A percentile compares a stretch with the other conserved stretches of the same genome.
These are phyloP conservation scores for Cyphomyrus plagiostoma DNA, from an alignment of 2,113 vertebrate species.

Conservation along the genomic window DNA sequence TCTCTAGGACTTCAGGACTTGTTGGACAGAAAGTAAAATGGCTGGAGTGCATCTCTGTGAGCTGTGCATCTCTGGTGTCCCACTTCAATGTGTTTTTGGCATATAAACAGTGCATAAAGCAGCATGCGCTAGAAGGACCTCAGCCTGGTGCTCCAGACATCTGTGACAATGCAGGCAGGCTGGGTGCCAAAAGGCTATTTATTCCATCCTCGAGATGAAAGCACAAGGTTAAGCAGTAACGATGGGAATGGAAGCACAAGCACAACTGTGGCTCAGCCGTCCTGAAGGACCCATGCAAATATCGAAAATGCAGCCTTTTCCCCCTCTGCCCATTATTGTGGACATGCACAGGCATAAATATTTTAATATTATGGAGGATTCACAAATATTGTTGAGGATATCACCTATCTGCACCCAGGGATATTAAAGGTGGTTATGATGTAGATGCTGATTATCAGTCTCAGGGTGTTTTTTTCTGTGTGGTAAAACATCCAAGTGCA, in stretches of 20 bases:
- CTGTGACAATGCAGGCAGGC: background rate
- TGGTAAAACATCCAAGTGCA: background rate
- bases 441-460: background rate
- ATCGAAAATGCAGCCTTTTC: background rate
- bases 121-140: background rate
- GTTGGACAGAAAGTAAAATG: background rate
- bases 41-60: background rate
- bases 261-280: background rate
- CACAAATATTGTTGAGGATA: background rate
- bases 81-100: slow-evolving; percentile 10
- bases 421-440: background rate
- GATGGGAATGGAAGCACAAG: background rate
- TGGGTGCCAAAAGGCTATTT: slow-evolving; percentile 10
- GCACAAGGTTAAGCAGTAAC: background rate
- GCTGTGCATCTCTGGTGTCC: background rate
- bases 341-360: background rate
- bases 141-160: background rate
- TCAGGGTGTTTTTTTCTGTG: background rate
- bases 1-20: background rate
- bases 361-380: background rate
- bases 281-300: background rate
- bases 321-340: background rate
- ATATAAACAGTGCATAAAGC: slow-evolving; percentile 7
- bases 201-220: background rate
- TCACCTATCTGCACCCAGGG: background rate